phyloP scores from a whole-genome alignment of 2,888 invertebrate species.

The Cylindroiulus punctatus region DNA sequence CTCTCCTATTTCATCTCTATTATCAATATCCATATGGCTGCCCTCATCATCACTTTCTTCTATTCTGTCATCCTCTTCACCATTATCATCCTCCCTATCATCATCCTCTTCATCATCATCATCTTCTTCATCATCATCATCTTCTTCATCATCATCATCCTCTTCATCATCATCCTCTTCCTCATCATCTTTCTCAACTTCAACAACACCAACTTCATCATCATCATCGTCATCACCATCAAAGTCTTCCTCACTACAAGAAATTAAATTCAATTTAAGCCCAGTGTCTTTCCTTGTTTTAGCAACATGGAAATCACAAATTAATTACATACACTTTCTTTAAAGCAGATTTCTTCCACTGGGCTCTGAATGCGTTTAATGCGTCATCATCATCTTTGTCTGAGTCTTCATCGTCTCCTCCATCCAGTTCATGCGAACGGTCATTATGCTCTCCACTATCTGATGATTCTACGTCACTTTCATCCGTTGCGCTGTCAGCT shows the following conservation, averaged over 20 bases:
- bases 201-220: neutral
- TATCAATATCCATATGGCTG: neutral
- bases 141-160: constrained; percentile 51
- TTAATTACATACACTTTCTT: neutral
- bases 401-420: neutral
- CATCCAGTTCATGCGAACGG: neutral
- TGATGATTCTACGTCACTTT: neutral
- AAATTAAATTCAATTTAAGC: neutral
- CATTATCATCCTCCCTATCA: constrained; percentile 68
- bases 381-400: neutral
- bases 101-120: constrained; percentile 64
- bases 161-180: constrained; percentile 39
- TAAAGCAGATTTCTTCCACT: neutral
- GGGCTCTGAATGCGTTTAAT: constrained; percentile 14
- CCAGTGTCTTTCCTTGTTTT: neutral
- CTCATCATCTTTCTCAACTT: constrained; percentile 24
- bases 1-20: neutral
- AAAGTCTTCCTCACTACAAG: neutral
- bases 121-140: constrained; percentile 60
- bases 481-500: neutral
- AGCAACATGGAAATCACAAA: neutral
- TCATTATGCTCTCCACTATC: neutral
- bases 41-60: neutral
- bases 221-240: neutral
- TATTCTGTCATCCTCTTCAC: constrained; percentile 61